phyloP scores from a whole-genome alignment of 2,888 invertebrate genomes.

The Ceratothoa steindachneri region DNA sequence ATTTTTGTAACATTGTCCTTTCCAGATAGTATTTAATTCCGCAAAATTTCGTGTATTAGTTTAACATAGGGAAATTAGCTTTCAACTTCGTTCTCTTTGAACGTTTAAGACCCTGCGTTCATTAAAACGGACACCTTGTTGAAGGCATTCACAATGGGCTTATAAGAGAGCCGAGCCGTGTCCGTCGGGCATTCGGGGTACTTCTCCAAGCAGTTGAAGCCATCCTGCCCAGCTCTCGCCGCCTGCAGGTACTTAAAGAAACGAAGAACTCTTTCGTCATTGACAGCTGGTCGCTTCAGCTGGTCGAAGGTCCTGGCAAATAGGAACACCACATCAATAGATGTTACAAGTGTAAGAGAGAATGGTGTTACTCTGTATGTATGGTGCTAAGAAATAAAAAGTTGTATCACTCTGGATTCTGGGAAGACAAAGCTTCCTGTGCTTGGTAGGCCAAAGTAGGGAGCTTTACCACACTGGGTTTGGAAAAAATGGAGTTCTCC shows the following conservation, averaged over 20 bases:
- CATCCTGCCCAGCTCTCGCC: conserved; percentile 80
- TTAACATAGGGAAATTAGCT: background rate
- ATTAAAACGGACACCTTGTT: conserved; percentile 39
- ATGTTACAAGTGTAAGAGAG: background rate
- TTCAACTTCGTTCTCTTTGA: background rate
- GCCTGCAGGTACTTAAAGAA: conserved; percentile 89
- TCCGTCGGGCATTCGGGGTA: conserved; percentile 65
- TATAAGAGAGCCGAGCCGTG: conserved; percentile 54
- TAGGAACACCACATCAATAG: background rate
- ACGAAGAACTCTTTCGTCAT: conserved; percentile 78
- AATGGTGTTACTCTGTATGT: background rate
- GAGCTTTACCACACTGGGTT: too few species aligned
- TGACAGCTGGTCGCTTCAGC: conserved; percentile 74
- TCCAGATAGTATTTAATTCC: too few species aligned
- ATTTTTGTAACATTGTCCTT: too few species aligned
- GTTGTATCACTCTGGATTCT: too few species aligned
- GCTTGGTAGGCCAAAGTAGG: too few species aligned
- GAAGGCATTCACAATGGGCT: conserved; percentile 37
- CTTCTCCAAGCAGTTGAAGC: conserved; percentile 65
- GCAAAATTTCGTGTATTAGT: too few species aligned
- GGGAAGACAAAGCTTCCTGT: too few species aligned
- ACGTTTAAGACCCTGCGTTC: conserved; percentile 14
- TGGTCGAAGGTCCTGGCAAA: conserved; percentile 74
- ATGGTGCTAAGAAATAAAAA: background rate
- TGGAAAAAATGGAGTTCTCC: too few species aligned